phyloP scores from a whole-genome alignment of 2,113 vertebrate species.

The Centropristis striata region DNA sequence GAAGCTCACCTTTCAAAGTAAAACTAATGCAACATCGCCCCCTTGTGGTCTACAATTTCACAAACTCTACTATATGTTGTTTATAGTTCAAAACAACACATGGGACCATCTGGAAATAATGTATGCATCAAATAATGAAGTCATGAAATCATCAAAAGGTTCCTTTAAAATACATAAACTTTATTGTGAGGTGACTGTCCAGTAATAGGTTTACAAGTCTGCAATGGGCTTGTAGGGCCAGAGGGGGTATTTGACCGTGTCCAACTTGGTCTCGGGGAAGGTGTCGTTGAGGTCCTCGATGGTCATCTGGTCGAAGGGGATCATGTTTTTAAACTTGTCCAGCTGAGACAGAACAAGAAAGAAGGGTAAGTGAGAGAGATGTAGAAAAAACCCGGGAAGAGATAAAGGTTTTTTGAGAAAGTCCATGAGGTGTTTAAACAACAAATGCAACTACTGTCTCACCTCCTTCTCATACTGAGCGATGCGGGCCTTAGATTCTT shows the following conservation, averaged over 20 bases:
- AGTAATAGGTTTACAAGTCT: slow-evolving; percentile 85
- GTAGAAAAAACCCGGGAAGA: not conserved
- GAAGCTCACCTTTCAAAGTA: not conserved
- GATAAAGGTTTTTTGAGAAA: not conserved
- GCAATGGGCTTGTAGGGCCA: slow-evolving; percentile 94
- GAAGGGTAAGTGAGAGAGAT: not conserved
- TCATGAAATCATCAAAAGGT: slow-evolving; percentile 20
- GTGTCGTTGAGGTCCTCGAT: slow-evolving; percentile 86
- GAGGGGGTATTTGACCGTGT: slow-evolving; percentile 91
- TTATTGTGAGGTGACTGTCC: slow-evolving; percentile 66
- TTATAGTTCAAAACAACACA: not conserved
- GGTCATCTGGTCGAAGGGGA: slow-evolving; percentile 98
- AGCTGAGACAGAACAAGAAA: slow-evolving; percentile 81
- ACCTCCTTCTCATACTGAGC: slow-evolving; percentile 88
- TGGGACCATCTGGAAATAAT: not conserved
- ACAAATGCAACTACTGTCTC: slow-evolving; percentile 46
- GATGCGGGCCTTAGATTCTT: slow-evolving; percentile 89
- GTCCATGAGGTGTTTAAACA: not conserved
- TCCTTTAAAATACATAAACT: slow-evolving; percentile 74
- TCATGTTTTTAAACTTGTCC: slow-evolving; percentile 90
- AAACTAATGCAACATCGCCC: slow-evolving; percentile 24
- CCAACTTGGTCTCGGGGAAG: slow-evolving; percentile 93
- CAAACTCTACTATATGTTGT: not conserved
- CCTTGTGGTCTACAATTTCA: slow-evolving; percentile 37
- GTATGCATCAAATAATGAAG: slow-evolving; percentile 6